Evolutionary conservation across 2,888 invertebrate species (phyloP), one percentile per base, ranked within the genome.

Genomic region (Clostera curtula): DNA sequence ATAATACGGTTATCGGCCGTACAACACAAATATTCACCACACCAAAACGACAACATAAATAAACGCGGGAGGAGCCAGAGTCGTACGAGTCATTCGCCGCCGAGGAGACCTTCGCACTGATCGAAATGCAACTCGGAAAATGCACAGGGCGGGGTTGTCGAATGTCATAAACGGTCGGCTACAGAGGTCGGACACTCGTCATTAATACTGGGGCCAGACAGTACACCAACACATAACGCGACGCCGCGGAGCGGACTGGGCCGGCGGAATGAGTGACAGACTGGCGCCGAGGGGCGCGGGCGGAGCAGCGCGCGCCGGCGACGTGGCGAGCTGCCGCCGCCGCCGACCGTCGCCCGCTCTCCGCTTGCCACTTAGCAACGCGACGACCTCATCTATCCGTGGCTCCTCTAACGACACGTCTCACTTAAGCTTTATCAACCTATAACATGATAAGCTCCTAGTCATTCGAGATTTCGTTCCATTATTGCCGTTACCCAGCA

Each of bases 31-130:
- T 77, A 79, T 79, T 75, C 82, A 83, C 82, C 70, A 79, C 82
- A 82, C 82, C 74, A 82, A 77, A 76, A 80, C 74, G 80, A 82
- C 76, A 80, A 82, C 82, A 82, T 79, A 79, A 76, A 82, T 80
- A 80, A 79, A 74, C 71, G 71, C 68, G 68, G 59, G 66, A 63
- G 65, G 64, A 65, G 65, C 54, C 68, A 66, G 60, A 59, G 62
- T 58, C 54, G 47, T 45, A 49, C 55, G 47, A 55, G 58, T 62
- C 47, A 63, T 52, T 64, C 61, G 65, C 61, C 56, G 61, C 52
- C 53, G 64, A 58, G 60, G 58, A 65, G 68, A 66, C 72, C 62
- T 66, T 73, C 67, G 70, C 68, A 75, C 72, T 66, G 61, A 67
- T 72, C 65, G 63, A 70, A 72, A 70, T 75, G 74, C 69, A 73